These are phyloP conservation scores for Parelbella ahira DNA, from an alignment of 2,888 invertebrate genomes.

Conservation along the genomic window DNA sequence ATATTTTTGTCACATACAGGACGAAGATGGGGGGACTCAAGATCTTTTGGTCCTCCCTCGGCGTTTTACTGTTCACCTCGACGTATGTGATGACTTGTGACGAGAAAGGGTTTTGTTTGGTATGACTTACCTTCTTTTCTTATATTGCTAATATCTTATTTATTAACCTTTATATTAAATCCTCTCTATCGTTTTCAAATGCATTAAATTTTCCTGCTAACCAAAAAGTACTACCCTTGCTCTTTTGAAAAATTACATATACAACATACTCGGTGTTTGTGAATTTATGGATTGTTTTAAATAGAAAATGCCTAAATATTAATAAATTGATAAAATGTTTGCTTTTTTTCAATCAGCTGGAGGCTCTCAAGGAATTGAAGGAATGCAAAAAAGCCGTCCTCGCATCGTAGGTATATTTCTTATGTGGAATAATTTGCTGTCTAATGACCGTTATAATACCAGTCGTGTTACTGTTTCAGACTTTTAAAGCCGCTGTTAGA, in stretches of 20 bases:
- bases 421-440: background rate
- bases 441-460: background rate
- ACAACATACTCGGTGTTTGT: too few species aligned
- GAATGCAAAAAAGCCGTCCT: constrained; percentile 63
- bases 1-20: constrained; percentile 29
- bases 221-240: too few species aligned
- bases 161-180: too few species aligned
- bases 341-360: constrained; percentile 49
- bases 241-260: too few species aligned
- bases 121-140: constrained; percentile 31
- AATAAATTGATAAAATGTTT: background rate
- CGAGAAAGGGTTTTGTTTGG: constrained; percentile 65
- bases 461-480: constrained; percentile 55
- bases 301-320: too few species aligned
- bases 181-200: too few species aligned
- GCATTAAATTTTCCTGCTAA: too few species aligned
- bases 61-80: constrained; percentile 46
- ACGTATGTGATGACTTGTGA: constrained; percentile 49
- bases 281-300: too few species aligned
- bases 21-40: constrained; percentile 56
- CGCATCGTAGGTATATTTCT: constrained; percentile 52
- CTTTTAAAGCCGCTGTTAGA: constrained; percentile 57
- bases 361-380: constrained; percentile 65
- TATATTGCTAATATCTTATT: background rate
- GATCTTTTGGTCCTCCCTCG: constrained; percentile 62